Evolutionary conservation across 2,797 vertebrate species (phyloP).

Genomic region (Molossus alvarezi): DNA sequence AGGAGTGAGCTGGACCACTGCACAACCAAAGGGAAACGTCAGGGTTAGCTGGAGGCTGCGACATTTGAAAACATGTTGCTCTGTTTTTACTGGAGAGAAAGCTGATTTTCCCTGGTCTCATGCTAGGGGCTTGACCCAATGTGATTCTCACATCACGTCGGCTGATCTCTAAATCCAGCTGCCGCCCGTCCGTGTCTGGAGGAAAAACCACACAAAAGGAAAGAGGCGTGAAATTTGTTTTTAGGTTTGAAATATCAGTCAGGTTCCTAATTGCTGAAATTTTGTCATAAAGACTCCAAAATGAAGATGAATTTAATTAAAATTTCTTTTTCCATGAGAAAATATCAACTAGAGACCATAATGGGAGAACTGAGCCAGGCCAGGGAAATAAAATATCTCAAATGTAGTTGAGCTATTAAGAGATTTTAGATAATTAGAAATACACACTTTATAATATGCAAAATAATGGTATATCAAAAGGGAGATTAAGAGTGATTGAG

Average conservation of each 20-base stretch:
- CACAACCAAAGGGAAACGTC: constrained; percentile 74
- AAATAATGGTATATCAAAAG: constrained; percentile 15
- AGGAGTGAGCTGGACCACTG: constrained; percentile 64
- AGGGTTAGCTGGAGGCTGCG: constrained; percentile 67
- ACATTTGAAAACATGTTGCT: constrained; percentile 59
- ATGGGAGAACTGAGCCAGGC: constrained; percentile 3
- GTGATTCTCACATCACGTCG: neutral
- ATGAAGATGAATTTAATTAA: constrained; percentile 54
- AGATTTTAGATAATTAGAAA: constrained; percentile 46
- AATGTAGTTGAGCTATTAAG: neutral
- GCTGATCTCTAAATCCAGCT: constrained; percentile 14
- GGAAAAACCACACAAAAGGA: neutral
- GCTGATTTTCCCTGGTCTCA: constrained; percentile 53
- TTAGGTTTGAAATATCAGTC: neutral
- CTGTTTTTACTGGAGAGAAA: constrained; percentile 26
- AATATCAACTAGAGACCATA: neutral
- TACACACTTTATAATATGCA: constrained; percentile 8
- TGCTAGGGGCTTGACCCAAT: constrained; percentile 4
- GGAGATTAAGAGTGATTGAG: neutral
- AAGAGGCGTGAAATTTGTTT: neutral
- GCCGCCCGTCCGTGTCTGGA: neutral
- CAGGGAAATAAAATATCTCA: neutral
- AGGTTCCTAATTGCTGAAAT: neutral
- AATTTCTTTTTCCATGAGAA: neutral
- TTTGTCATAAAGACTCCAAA: constrained; percentile 42